phyloP scores from a whole-genome alignment of 2,888 invertebrate genomes.

The Drosophila nr. medialis region DNA sequence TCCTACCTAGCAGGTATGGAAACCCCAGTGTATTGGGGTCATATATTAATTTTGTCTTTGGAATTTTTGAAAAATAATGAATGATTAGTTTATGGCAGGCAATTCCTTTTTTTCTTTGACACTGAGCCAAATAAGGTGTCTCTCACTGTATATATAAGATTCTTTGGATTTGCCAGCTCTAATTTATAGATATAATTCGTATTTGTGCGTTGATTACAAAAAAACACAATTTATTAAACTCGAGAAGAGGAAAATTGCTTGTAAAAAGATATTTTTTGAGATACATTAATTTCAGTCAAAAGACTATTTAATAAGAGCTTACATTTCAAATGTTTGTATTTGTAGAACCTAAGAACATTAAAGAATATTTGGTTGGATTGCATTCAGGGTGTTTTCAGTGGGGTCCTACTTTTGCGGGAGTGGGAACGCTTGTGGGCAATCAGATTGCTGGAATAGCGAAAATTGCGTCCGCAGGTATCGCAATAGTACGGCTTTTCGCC shows the following conservation, averaged over 20 bases:
- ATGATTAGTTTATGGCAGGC: no score
- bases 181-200: neutral
- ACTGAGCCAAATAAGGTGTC: no score
- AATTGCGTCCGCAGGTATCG: conserved; percentile 79
- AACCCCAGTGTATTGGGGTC: no score
- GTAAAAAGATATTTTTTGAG: neutral
- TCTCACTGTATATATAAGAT: neutral
- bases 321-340: neutral
- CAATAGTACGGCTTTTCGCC: conserved; percentile 83
- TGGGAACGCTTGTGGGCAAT: conserved; percentile 83
- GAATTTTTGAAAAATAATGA: no score
- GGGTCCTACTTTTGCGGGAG: conserved; percentile 35
- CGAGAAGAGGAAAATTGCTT: neutral
- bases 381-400: neutral
- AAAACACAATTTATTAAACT: neutral
- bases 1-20: no score
- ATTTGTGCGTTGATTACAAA: neutral
- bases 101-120: no score
- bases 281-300: neutral
- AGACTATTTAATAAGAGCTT: neutral
- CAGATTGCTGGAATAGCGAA: conserved; percentile 84
- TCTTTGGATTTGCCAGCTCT: neutral
- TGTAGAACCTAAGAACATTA: neutral
- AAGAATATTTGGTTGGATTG: conserved; percentile 5
- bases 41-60: no score